These are phyloP conservation scores for Metacarcinus magister DNA, from an alignment of 2,888 invertebrate genomes.

Conservation along the genomic window DNA sequence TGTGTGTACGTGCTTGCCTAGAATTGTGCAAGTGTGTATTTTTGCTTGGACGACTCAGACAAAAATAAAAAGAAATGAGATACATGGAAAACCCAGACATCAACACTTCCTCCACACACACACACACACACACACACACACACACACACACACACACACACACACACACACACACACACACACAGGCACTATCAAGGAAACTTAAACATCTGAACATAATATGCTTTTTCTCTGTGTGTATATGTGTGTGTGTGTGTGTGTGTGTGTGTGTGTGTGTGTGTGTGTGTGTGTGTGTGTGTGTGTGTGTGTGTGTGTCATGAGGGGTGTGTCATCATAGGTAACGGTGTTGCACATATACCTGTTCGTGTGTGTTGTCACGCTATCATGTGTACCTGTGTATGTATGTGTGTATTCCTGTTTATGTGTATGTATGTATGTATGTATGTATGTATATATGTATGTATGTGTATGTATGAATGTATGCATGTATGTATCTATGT, in stretches of 20 bases:
- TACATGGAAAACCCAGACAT: too few relatives aligned
- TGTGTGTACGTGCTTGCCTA: background rate
- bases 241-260: background rate
- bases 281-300: constrained; percentile 20
- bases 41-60: too few relatives aligned
- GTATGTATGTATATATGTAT: background rate
- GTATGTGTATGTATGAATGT: background rate
- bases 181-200: too few relatives aligned
- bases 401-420: background rate
- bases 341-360: background rate
- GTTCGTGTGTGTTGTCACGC: constrained; percentile 4
- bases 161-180: too few relatives aligned
- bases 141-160: too few relatives aligned
- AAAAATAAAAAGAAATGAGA: too few relatives aligned
- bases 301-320: background rate
- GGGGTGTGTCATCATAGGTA: background rate
- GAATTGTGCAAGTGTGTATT: background rate
- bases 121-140: too few relatives aligned
- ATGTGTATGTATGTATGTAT: background rate
- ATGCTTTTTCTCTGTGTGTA: background rate
- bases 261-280: background rate
- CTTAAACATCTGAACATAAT: too few relatives aligned
- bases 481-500: background rate
- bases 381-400: background rate
- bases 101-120: too few relatives aligned